A percentile compares a stretch with the other conserved stretches of the same genome.
Conservation (phyloP, 2,888 invertebrate genomes). For the Pinctada fucata region DNA sequence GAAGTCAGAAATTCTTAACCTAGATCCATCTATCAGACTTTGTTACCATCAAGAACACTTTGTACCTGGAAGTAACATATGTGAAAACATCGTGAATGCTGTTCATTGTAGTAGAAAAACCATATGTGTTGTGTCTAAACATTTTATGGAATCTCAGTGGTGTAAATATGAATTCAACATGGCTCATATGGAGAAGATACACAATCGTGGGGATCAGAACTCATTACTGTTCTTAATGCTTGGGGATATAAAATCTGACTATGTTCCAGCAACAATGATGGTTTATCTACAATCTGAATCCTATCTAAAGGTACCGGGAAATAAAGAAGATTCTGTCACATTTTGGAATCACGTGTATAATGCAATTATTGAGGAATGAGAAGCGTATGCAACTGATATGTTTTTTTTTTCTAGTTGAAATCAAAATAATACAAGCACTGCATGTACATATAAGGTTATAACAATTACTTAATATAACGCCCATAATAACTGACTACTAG, state of each 20-base stretch:
- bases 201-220: neutral
- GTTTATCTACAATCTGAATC: neutral
- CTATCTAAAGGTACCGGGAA: neutral
- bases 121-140: conserved; percentile 1
- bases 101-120: conserved; percentile 3
- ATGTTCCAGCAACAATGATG: neutral
- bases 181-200: conserved; percentile 7
- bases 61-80: neutral
- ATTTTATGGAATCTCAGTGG: conserved; percentile 2
- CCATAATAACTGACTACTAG: too few relatives aligned
- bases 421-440: too few relatives aligned
- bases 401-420: too few relatives aligned
- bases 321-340: neutral
- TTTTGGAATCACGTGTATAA: too few relatives aligned
- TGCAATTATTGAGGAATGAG: too few relatives aligned
- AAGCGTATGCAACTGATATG: too few relatives aligned
- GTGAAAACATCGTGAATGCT: neutral
- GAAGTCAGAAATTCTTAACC: too few relatives aligned
- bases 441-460: too few relatives aligned
- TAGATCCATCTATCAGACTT: neutral
- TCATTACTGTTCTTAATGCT: neutral
- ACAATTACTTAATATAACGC: too few relatives aligned
- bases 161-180: conserved; percentile 7
- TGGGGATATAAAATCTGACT: neutral
- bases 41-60: neutral